phyloP scores from a whole-genome alignment of 2,888 invertebrate species.

The Tipula helvola region DNA sequence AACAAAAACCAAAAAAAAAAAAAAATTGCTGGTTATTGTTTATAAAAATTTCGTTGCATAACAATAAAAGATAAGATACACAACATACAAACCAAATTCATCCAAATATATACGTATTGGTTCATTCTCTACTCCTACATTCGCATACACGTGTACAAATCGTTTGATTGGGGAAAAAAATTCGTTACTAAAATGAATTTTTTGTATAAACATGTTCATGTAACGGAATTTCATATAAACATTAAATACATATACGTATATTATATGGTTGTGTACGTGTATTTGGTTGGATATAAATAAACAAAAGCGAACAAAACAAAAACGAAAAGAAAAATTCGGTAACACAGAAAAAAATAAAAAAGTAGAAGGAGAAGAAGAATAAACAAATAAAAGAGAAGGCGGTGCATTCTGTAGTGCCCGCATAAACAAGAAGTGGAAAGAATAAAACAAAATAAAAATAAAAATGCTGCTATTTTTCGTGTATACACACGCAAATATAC shows the following conservation, averaged over 20 bases:
- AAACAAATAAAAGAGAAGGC: constrained; percentile 4
- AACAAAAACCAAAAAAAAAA: neutral
- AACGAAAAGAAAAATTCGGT: neutral
- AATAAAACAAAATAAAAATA: neutral
- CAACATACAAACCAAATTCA: neutral
- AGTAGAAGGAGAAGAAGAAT: constrained; percentile 4
- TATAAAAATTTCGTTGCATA: neutral
- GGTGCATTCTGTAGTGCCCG: neutral
- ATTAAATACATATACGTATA: neutral
- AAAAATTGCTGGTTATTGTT: neutral
- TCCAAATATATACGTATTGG: neutral
- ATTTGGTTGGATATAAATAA: neutral
- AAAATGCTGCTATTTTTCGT: neutral
- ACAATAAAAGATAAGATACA: neutral
- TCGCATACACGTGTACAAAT: neutral
- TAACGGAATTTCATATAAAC: neutral
- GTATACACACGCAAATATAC: neutral
- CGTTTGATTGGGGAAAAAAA: neutral
- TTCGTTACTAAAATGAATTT: neutral
- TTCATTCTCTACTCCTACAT: neutral
- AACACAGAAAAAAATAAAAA: neutral
- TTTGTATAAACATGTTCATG: neutral
- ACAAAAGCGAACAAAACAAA: neutral
- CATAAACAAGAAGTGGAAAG: neutral
- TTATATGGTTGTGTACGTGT: neutral